Conservation (phyloP, 1,140 invertebrate species). For the Drosophila eugracilis region DNA sequence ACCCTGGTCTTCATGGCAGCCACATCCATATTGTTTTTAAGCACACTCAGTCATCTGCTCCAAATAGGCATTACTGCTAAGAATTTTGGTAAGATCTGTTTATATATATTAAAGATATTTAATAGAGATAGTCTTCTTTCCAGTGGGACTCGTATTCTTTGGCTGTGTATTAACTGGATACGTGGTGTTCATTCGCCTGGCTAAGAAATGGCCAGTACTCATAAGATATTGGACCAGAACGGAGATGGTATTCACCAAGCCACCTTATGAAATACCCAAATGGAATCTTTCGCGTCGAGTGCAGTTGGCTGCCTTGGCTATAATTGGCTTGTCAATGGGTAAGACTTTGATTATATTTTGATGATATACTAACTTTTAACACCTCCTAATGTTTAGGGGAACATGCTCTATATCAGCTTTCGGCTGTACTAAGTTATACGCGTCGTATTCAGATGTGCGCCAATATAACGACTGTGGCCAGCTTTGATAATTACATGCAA, state of each 20-base stretch:
- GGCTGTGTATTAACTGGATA: slow-evolving; percentile 47
- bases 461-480: slow-evolving; percentile 38
- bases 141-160: slow-evolving; percentile 75
- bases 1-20: slow-evolving; percentile 54
- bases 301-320: slow-evolving; percentile 57
- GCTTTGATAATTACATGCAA: slow-evolving; percentile 57
- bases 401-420: slow-evolving; percentile 59
- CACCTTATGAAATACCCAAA: slow-evolving; percentile 61
- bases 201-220: slow-evolving; percentile 63
- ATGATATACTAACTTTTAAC: too few species aligned
- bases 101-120: neutral
- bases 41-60: slow-evolving; percentile 55
- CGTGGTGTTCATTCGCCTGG: slow-evolving; percentile 62
- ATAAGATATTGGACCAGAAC: slow-evolving; percentile 67
- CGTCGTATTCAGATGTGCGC: slow-evolving; percentile 36
- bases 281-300: slow-evolving; percentile 53
- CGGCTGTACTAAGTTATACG: slow-evolving; percentile 47
- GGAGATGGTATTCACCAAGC: slow-evolving; percentile 65
- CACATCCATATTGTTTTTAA: slow-evolving; percentile 40
- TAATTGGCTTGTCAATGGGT: slow-evolving; percentile 63
- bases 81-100: slow-evolving; percentile 64
- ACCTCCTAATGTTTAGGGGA: slow-evolving; percentile 43
- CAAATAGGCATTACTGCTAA: slow-evolving; percentile 72
- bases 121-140: neutral
- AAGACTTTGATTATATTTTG: neutral